Conservation (phyloP, 2,113 vertebrate genomes). For the Pelecanus crispus region DNA sequence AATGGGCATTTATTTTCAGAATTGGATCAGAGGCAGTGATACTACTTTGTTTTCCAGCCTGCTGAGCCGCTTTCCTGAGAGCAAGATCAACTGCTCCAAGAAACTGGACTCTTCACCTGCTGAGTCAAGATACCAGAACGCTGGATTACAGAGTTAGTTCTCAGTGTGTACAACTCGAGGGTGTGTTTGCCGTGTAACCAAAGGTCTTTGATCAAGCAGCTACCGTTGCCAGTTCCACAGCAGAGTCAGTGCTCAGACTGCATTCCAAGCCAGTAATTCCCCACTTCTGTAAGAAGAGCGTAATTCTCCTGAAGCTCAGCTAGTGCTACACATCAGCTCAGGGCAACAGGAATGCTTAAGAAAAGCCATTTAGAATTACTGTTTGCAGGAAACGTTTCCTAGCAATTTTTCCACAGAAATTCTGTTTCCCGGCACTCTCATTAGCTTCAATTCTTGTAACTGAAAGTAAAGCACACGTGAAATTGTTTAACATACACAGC, state of each 20-base stretch:
- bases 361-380: background rate
- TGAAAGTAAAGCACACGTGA: background rate
- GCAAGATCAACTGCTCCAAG: background rate
- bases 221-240: background rate
- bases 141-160: background rate
- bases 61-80: background rate
- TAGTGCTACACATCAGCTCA: background rate
- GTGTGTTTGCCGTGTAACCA: background rate
- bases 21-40: background rate
- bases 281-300: background rate
- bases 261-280: background rate
- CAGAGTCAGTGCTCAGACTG: background rate
- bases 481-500: background rate
- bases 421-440: background rate
- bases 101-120: background rate
- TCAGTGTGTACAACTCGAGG: rapidly evolving
- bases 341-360: background rate
- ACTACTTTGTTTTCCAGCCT: background rate
- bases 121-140: background rate
- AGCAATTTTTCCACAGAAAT: background rate
- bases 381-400: background rate
- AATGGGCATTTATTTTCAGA: background rate
- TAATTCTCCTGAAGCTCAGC: background rate
- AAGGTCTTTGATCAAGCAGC: background rate
- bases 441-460: background rate